Conservation (phyloP, 2,113 vertebrate species). For the Coryphaenoides rupestris region DNA sequence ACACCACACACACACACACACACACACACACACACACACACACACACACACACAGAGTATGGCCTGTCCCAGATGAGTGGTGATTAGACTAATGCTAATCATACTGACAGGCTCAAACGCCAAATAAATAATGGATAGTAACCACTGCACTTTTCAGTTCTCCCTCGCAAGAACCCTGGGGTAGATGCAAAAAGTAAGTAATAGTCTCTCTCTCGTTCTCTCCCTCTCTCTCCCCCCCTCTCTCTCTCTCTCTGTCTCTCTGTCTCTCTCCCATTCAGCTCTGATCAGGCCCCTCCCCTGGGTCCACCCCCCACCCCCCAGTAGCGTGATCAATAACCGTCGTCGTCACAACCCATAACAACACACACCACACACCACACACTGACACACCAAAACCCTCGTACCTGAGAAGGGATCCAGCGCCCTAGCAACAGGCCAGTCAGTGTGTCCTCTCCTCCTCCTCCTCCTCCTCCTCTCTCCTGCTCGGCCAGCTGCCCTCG, state of each 20-base stretch:
- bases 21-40: slow-evolving; percentile 50
- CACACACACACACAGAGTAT: slow-evolving; percentile 65
- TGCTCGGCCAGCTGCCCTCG: slow-evolving; percentile 28
- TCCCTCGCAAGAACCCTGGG: slow-evolving; percentile 65
- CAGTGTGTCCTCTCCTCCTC: slow-evolving; percentile 27
- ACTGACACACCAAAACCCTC: slow-evolving; percentile 4
- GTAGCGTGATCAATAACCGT: slow-evolving; percentile 41
- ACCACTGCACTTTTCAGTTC: slow-evolving; percentile 73
- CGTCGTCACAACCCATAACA: slow-evolving; percentile 48
- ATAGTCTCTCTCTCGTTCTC: slow-evolving; percentile 33
- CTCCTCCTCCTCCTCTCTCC: slow-evolving; percentile 10
- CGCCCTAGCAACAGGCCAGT: slow-evolving; percentile 27
- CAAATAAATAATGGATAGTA: slow-evolving; percentile 79
- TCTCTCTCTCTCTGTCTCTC: too few species aligned
- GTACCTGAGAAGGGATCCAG: slow-evolving; percentile 58
- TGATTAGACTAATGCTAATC: slow-evolving; percentile 82
- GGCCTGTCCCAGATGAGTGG: slow-evolving; percentile 71
- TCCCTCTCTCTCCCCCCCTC: too few species aligned
- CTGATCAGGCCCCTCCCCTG: slow-evolving; percentile 63
- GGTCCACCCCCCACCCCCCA: slow-evolving; percentile 52
- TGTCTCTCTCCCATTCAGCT: too few species aligned
- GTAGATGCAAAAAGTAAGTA: slow-evolving; percentile 66
- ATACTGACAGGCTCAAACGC: slow-evolving; percentile 80
- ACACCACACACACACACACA: slow-evolving; percentile 54
- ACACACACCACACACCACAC: slow-evolving; percentile 25